Evolutionary conservation across 2,797 vertebrate species (phyloP), one percentile per base, ranked within the genome.

Genomic region (Pipistrellus kuhlii): DNA sequence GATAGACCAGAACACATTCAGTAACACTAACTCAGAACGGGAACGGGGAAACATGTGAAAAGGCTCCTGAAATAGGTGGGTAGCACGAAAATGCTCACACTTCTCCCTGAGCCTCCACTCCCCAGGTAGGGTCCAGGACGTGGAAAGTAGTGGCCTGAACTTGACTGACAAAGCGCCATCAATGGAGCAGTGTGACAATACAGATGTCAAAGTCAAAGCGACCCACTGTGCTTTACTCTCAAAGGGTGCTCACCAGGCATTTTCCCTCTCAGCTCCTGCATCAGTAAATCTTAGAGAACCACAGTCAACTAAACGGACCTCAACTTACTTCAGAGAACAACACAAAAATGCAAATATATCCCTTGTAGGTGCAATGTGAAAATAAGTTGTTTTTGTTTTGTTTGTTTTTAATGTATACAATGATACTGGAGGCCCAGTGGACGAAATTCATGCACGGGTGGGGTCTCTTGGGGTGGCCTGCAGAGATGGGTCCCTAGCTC

Each of bases 1-100:
- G 0, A 72, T 57, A 78, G n/a, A 72, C 75, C 75, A 90, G 55
- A 88, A 97, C 96, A 96, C 38, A 95, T 0, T 1, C 64, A 41
- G 44, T 90, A 57, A 95, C 51, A 71, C n/a, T 30, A 82, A 71
- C 41, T 89, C 53, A 72, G 73, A 95, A 89, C 23, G 53, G 48
- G 27, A 81, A 69, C 15, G 46, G 25, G 32, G 93, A 90, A 3
- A 2, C 1, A 1, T 2, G 8, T 68, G 38, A 73, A 17, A 94
- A 32, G 8, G 32, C 51, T 35, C 55, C 41, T 38, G 41, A 32
- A 51, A 86, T 6, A 59, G 55, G n/a, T n/a, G 32, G 71, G 87
- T 1, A n/a, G 23, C 1, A 75, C 68, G 18, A 66, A 46, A 77
- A 69, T 38, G 41, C 38, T 73, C 64, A 66, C 18, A 23, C 11